A percentile compares a stretch with the other conserved stretches of the same genome.
phyloP scores from a whole-genome alignment of 2,888 invertebrate species.

The Tetranychus piercei region DNA sequence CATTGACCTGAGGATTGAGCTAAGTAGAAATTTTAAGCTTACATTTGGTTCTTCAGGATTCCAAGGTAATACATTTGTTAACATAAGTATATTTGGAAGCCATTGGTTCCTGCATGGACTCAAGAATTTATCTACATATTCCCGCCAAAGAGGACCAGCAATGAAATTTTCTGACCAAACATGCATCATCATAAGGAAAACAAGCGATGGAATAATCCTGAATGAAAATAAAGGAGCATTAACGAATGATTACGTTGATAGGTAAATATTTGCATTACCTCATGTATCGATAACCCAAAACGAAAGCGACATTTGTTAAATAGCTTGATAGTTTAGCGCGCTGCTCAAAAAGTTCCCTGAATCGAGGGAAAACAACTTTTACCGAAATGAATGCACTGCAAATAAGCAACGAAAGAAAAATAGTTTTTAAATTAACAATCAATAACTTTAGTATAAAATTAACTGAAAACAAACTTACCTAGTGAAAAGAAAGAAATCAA shows the following conservation, averaged over 20 bases:
- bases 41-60: constrained; percentile 5
- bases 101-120: background rate
- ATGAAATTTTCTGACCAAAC: background rate
- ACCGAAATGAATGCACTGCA: constrained; percentile 4
- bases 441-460: background rate
- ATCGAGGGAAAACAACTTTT: constrained; percentile 1
- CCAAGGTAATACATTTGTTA: background rate
- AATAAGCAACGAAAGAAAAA: background rate
- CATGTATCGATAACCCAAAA: background rate
- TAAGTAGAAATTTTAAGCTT: background rate
- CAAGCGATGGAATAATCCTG: background rate
- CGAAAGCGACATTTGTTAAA: background rate
- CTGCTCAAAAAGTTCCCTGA: background rate
- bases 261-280: background rate
- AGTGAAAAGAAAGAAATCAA: constrained; percentile 1
- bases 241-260: background rate
- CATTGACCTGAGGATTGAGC: background rate
- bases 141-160: background rate
- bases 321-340: background rate
- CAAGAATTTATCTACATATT: background rate
- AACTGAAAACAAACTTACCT: background rate
- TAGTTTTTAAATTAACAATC: background rate
- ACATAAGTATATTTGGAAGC: background rate
- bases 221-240: background rate
- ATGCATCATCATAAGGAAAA: constrained; percentile 1